These are phyloP conservation scores for Triplophysa yarkandensis DNA, from an alignment of 2,797 vertebrate species.

Conservation along the genomic window DNA sequence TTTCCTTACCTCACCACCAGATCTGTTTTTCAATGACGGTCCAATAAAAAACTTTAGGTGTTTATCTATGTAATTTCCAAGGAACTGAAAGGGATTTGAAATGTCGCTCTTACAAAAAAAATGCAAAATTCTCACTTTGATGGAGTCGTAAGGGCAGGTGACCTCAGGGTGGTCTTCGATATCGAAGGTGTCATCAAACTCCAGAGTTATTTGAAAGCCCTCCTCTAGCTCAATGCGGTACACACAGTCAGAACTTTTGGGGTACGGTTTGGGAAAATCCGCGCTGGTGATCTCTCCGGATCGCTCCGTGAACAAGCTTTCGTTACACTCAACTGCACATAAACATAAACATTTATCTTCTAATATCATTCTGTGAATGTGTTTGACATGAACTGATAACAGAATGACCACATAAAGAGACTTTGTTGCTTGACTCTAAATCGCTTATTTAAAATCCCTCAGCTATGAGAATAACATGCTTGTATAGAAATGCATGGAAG, in stretches of 20 bases:
- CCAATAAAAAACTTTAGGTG: too few species aligned
- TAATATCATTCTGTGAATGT: not conserved
- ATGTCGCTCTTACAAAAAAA: not conserved
- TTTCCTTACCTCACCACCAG: too few species aligned
- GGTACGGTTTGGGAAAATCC: constrained; percentile 88
- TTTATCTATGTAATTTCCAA: too few species aligned
- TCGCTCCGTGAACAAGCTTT: constrained; percentile 84
- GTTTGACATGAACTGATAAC: not conserved
- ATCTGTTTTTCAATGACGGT: too few species aligned
- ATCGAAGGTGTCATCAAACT: constrained; percentile 87
- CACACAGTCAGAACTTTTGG: constrained; percentile 89
- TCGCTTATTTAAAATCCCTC: not conserved
- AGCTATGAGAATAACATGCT: too few species aligned
- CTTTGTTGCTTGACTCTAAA: not conserved
- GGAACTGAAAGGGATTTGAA: too few species aligned
- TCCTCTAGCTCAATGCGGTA: constrained; percentile 85
- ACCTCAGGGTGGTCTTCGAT: constrained; percentile 92
- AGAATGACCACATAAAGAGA: not conserved
- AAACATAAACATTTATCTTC: constrained; percentile 34
- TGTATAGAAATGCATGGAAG: constrained; percentile 2
- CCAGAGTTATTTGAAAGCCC: constrained; percentile 84
- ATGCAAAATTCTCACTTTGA: constrained; percentile 77
- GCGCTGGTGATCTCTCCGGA: constrained; percentile 81
- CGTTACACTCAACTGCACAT: constrained; percentile 88
- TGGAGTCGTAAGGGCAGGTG: constrained; percentile 88